Conservation (phyloP, 2,888 invertebrate genomes). For the Zeuzera pyrina region DNA sequence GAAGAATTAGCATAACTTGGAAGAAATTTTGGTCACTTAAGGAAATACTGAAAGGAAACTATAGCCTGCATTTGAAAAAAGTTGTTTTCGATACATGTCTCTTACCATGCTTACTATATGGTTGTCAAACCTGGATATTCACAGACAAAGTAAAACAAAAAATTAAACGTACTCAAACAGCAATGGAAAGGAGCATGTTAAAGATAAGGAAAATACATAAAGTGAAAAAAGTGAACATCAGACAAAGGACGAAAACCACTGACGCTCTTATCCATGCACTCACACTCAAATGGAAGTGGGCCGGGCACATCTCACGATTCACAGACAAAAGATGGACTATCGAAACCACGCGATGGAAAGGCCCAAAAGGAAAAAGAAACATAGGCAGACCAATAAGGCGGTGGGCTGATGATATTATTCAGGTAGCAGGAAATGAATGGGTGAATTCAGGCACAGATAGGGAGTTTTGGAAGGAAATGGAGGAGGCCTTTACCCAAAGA, state of each 20-base stretch:
- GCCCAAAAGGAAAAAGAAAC: constrained; percentile 5
- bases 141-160: no score
- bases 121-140: no score
- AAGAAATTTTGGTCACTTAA: constrained; percentile 2
- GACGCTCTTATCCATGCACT: no score
- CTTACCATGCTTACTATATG: no score
- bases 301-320: constrained; percentile 3
- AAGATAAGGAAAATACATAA: constrained; percentile 1
- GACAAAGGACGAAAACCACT: no score
- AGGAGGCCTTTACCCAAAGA: no score
- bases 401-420: constrained; percentile 7
- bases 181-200: constrained; percentile 11
- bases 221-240: no score
- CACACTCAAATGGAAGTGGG: no score
- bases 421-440: constrained; percentile 1
- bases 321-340: constrained; percentile 5
- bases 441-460: constrained; percentile 3
- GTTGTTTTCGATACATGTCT: constrained; percentile 2
- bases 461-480: no score
- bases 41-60: constrained; percentile 3
- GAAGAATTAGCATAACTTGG: constrained; percentile 1
- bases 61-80: neutral
- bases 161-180: no score
- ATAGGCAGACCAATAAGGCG: constrained; percentile 3
- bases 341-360: constrained; percentile 3